Evolutionary conservation across 2,888 invertebrate genomes (phyloP), one percentile per base, ranked within the genome.

Genomic region (Leucophenga montana): DNA sequence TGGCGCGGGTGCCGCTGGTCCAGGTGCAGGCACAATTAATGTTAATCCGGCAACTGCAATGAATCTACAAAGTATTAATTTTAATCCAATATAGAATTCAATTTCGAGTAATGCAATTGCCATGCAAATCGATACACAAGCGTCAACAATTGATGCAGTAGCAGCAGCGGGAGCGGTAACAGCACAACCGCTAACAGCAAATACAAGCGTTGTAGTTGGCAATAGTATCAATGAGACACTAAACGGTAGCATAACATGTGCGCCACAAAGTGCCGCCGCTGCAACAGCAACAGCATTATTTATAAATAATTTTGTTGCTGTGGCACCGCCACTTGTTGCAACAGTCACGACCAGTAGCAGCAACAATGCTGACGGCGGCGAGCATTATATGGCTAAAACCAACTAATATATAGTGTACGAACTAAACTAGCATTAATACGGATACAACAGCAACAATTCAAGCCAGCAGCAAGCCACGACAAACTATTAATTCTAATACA

Each of bases 61-160:
- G 85, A 94, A 93, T 89, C 91, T 94, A 85, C 92, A 94, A 84
- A 93, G 93, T 77, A 91, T 95, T 73, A 94, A 94, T 88, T 94
- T 94, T 81, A 94, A 94, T 87, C 92, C 93, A 84, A 93, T 94
- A 91, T 94, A 93, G 93, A 85, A 86, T 83, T 83, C 86, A 79
- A 82, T 86, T 77, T 80, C 87, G 70, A 85, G 79, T 78, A 80
- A 83, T 68, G 77, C 75, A 56, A 72, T 74, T 53, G 31, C 70
- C 50, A 73, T 70, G 68, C 76, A 78, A 69, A 69, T 76, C 50
- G 74, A 75, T 69, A 74, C 66, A 74, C 75, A 67, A 33, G 13
- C 66, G 20, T 33, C 54, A 54, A 33, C 53, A 53, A 16, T n/a
- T 22, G 31, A 48, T 50, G n/a, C 65, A 27, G 4, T 20, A 16